These are phyloP conservation scores for Crocodylus rhombifer DNA, from an alignment of 2,797 vertebrate species.

Conservation along the genomic window DNA sequence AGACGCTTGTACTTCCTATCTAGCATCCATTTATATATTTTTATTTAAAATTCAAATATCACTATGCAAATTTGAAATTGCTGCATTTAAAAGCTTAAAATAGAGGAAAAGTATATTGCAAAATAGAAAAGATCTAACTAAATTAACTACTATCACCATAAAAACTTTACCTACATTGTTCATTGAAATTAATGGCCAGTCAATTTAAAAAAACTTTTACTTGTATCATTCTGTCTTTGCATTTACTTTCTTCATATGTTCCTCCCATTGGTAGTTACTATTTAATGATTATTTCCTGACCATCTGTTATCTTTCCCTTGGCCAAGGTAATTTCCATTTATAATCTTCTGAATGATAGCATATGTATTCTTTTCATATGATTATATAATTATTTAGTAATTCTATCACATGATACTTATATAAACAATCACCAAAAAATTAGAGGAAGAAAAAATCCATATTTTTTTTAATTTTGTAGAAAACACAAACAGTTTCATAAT, in stretches of 20 bases:
- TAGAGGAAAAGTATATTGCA: neutral
- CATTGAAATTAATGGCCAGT: neutral
- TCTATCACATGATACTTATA: neutral
- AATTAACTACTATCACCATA: neutral
- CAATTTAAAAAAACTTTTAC: slow-evolving; percentile 31
- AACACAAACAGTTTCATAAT: neutral
- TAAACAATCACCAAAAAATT: neutral
- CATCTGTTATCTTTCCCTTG: slow-evolving; percentile 52
- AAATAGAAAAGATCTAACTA: neutral
- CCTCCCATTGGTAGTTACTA: slow-evolving; percentile 42
- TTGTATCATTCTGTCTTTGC: neutral
- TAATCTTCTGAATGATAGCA: neutral
- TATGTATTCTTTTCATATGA: neutral
- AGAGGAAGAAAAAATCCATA: too few species aligned
- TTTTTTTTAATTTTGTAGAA: too few species aligned
- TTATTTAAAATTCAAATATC: slow-evolving; percentile 49
- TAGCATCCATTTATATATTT: slow-evolving; percentile 19
- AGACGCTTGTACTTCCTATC: slow-evolving; percentile 43
- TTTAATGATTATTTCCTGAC: slow-evolving; percentile 46
- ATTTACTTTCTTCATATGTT: neutral
- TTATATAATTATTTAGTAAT: neutral
- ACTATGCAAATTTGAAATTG: neutral
- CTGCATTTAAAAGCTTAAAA: neutral
- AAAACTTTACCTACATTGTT: neutral
- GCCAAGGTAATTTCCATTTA: slow-evolving; percentile 60